Conservation (phyloP, 2,113 vertebrate species). For the Pterocles burchelli region DNA sequence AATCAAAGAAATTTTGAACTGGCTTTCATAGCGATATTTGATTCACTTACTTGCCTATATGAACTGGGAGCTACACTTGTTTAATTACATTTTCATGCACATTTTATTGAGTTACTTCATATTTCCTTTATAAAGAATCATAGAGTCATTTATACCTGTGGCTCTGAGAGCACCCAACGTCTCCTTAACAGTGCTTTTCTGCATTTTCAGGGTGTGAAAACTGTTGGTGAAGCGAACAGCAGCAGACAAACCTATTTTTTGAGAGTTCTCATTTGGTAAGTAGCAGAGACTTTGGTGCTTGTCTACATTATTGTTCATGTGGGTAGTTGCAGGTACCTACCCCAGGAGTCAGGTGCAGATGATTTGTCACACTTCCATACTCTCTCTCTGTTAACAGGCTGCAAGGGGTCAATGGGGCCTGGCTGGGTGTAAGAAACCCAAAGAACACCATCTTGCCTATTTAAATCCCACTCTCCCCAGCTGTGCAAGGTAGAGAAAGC, state of each 20-base stretch:
- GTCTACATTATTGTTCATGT: neutral
- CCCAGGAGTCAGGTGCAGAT: neutral
- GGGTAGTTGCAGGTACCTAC: neutral
- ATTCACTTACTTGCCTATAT: neutral
- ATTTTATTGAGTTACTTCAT: neutral
- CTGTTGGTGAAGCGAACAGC: neutral
- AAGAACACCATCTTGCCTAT: neutral
- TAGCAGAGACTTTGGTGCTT: neutral
- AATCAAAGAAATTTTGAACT: neutral
- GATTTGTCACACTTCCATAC: neutral
- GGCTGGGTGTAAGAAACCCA: neutral
- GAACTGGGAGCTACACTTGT: neutral
- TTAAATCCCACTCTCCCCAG: neutral
- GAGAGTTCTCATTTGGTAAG: neutral
- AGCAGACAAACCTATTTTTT: neutral
- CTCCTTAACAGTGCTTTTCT: neutral
- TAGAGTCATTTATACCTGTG: neutral
- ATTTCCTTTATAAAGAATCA: neutral
- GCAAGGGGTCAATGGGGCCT: neutral
- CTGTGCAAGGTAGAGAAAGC: neutral
- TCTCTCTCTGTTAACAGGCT: neutral
- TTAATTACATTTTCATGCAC: neutral
- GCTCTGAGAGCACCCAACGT: neutral
- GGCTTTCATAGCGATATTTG: neutral
- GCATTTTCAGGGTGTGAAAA: neutral